These are phyloP conservation scores for Antechinus flavipes DNA, from an alignment of 2,113 vertebrate genomes.

Conservation along the genomic window DNA sequence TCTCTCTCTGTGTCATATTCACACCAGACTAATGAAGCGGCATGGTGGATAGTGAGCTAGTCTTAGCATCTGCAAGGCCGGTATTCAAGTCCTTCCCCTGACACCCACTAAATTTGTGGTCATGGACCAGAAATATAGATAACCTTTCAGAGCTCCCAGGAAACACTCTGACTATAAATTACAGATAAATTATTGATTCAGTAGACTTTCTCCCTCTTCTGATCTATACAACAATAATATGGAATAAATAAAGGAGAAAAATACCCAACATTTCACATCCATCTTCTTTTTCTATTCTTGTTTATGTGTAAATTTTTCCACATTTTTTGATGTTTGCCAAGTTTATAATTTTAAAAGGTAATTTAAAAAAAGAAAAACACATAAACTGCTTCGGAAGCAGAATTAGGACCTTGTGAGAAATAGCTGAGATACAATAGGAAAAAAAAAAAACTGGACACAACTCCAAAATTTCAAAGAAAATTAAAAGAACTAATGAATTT, in stretches of 20 bases:
- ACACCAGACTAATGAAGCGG: no score
- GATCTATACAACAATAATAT: neutral
- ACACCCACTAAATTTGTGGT: no score
- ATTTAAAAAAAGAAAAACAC: neutral
- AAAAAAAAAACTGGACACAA: neutral
- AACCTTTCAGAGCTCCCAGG: no score
- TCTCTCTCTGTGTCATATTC: no score
- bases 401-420: neutral
- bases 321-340: neutral
- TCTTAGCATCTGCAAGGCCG: no score
- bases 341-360: neutral
- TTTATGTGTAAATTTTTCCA: neutral
- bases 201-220: neutral
- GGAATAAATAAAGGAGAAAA: neutral
- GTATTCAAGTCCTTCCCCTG: no score
- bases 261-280: neutral
- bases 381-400: neutral
- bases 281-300: neutral
- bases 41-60: no score
- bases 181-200: neutral
- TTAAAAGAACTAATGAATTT: neutral
- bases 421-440: neutral
- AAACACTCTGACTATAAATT: neutral
- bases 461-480: neutral
- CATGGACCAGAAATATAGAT: no score